Conservation (phyloP, 2,113 vertebrate genomes). For the Saccopteryx leptura region DNA sequence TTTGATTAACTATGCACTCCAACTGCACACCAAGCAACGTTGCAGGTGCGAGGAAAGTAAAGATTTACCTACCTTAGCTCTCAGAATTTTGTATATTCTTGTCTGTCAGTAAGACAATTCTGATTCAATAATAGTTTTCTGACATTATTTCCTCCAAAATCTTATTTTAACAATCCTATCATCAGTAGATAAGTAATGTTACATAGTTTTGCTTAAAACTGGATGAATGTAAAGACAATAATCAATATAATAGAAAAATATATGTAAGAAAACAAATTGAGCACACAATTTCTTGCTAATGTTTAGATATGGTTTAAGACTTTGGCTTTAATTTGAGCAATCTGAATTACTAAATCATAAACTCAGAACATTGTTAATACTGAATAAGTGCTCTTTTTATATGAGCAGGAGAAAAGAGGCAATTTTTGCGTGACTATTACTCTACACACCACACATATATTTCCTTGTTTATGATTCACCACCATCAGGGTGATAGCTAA, state of each 20-base stretch:
- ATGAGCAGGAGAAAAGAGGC: background rate
- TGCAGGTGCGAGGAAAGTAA: background rate
- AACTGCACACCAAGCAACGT: background rate
- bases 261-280: background rate
- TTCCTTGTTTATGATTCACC: conserved; percentile 53
- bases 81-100: background rate
- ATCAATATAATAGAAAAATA: background rate
- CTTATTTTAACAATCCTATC: background rate
- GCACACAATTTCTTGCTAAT: background rate
- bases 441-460: background rate
- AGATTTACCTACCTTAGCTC: background rate
- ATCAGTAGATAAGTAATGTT: background rate
- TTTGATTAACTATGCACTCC: background rate
- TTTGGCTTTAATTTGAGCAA: conserved; percentile 14
- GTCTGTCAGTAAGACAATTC: background rate
- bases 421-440: conserved; percentile 12
- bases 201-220: background rate
- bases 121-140: conserved; percentile 29
- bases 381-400: background rate
- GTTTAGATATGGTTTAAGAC: background rate
- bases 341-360: background rate
- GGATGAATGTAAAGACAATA: background rate
- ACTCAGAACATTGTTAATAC: background rate
- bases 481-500: background rate
- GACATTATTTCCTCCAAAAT: background rate